Conservation (phyloP, 1,140 invertebrate species). For the Drosophila novamexicana region DNA sequence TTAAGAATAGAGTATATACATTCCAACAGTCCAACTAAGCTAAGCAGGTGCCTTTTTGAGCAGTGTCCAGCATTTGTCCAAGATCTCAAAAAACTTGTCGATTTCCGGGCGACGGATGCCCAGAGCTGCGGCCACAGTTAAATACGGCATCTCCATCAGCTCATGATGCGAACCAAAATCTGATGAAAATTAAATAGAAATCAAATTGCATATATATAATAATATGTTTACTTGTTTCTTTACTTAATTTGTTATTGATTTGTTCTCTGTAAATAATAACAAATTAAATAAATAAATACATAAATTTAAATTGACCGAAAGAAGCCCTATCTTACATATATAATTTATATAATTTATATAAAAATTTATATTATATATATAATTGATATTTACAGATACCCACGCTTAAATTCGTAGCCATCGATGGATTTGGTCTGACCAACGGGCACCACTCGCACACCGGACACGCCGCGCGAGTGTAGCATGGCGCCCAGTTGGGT, state of each 20-base stretch:
- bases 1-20: conserved; percentile 6
- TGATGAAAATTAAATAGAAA: conserved; percentile 16
- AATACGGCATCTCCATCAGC: conserved; percentile 59
- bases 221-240: too few relatives aligned
- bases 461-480: conserved; percentile 80
- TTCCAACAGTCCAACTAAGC: conserved; percentile 2
- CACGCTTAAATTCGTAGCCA: conserved; percentile 69
- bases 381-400: not conserved
- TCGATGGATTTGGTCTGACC: conserved; percentile 69
- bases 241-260: too few relatives aligned
- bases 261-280: too few relatives aligned
- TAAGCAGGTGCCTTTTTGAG: conserved; percentile 7
- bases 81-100: conserved; percentile 73
- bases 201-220: too few relatives aligned
- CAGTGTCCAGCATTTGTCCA: conserved; percentile 70
- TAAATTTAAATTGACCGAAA: too few relatives aligned
- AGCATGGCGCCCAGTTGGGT: conserved; percentile 83
- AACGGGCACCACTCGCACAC: conserved; percentile 72
- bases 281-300: too few relatives aligned
- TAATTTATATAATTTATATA: not conserved
- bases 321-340: too few relatives aligned
- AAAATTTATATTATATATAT: not conserved
- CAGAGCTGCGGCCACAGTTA: conserved; percentile 80
- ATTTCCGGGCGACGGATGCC: conserved; percentile 74
- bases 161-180: conserved; percentile 80